phyloP scores from a whole-genome alignment of 1,140 invertebrate species.

The Papilio polytes region DNA sequence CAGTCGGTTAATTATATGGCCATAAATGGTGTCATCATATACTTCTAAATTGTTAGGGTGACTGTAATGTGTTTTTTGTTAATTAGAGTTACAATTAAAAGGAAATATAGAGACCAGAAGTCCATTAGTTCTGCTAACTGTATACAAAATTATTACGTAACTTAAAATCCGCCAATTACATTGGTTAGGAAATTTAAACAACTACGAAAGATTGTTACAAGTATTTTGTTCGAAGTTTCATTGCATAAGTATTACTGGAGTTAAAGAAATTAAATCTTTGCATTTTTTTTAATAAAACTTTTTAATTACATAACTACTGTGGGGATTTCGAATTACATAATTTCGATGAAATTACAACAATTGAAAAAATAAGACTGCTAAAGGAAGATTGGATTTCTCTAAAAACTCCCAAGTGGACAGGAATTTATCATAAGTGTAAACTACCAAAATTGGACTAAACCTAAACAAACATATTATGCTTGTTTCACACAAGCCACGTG shows the following conservation, averaged over 20 bases:
- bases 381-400: no score
- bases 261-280: not conserved
- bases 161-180: not conserved
- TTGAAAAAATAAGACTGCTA: no score
- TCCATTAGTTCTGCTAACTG: conserved; percentile 29
- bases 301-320: not conserved
- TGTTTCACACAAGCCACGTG: not conserved
- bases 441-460: not conserved
- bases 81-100: conserved; percentile 28
- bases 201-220: not conserved
- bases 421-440: not conserved
- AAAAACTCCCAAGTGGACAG: no score
- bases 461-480: not conserved
- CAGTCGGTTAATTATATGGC: conserved; percentile 33
- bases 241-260: not conserved
- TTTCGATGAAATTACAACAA: not conserved
- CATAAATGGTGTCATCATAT: conserved; percentile 38
- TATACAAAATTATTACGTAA: conserved; percentile 12
- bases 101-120: conserved; percentile 10
- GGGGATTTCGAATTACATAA: not conserved
- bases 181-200: conserved; percentile 2
- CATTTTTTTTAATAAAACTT: not conserved
- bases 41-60: conserved; percentile 33
- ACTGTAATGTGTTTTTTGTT: conserved; percentile 23
- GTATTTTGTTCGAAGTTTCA: not conserved